A percentile compares a stretch with the other conserved stretches of the same genome.
These are phyloP conservation scores for Cervus canadensis DNA, from an alignment of 2,113 vertebrate genomes.

Conservation along the genomic window DNA sequence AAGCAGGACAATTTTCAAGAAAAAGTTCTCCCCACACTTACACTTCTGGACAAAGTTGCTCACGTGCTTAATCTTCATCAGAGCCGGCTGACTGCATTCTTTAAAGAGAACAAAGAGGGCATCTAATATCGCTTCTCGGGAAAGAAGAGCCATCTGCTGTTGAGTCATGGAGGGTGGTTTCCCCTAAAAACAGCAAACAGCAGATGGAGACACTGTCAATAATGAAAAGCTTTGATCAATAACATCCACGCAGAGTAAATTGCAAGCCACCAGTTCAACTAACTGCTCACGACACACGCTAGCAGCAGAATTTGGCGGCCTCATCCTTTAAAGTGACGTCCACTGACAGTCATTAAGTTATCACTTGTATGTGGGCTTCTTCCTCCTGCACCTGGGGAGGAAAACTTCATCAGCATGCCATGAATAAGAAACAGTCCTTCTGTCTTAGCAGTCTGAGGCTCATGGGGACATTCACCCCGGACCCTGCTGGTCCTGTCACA, in stretches of 20 bases:
- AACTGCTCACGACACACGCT: slow-evolving; percentile 30
- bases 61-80: slow-evolving; percentile 93
- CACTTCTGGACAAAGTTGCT: slow-evolving; percentile 94
- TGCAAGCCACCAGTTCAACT: slow-evolving; percentile 59
- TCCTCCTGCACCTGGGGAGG: not conserved
- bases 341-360: not conserved
- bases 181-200: slow-evolving; percentile 87
- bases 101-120: slow-evolving; percentile 92
- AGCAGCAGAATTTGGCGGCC: not conserved
- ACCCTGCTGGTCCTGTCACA: not conserved
- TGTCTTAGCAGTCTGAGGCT: not conserved
- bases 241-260: slow-evolving; percentile 77
- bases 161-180: slow-evolving; percentile 84
- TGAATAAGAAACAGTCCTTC: not conserved
- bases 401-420: not conserved
- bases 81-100: slow-evolving; percentile 90
- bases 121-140: slow-evolving; percentile 93
- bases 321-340: slow-evolving; percentile 10
- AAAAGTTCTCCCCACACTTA: slow-evolving; percentile 78
- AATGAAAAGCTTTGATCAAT: slow-evolving; percentile 81
- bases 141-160: slow-evolving; percentile 85
- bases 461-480: not conserved
- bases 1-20: not conserved
- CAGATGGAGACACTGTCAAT: slow-evolving; percentile 83
- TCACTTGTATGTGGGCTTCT: not conserved